These are phyloP conservation scores for Lasius platythorax DNA, from an alignment of 2,888 invertebrate genomes.

Conservation along the genomic window DNA sequence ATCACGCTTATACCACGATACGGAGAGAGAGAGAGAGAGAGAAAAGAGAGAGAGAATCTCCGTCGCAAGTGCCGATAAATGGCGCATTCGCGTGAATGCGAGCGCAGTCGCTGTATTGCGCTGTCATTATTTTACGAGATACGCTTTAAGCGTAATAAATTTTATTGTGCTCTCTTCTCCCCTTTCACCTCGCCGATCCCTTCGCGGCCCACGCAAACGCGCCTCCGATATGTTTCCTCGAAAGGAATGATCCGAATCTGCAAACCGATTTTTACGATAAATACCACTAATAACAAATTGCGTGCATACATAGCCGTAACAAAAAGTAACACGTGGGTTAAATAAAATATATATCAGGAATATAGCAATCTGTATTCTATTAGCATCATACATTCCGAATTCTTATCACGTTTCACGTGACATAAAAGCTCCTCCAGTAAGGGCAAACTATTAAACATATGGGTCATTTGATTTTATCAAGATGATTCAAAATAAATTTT, in stretches of 20 bases:
- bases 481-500: not conserved
- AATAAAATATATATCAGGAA: not conserved
- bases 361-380: not conserved
- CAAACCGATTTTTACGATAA: conserved; percentile 64
- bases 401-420: not conserved
- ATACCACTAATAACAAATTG: conserved; percentile 69
- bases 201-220: conserved; percentile 48
- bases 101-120: conserved; percentile 67
- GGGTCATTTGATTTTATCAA: not conserved
- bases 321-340: not conserved
- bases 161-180: conserved; percentile 67
- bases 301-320: not conserved
- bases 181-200: conserved; percentile 50
- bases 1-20: conserved; percentile 74
- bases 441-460: not conserved
- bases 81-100: conserved; percentile 76
- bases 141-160: conserved; percentile 74
- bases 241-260: conserved; percentile 58
- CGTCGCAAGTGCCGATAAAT: conserved; percentile 76
- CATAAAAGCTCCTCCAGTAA: not conserved
- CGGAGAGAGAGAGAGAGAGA: conserved; percentile 43
- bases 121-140: conserved; percentile 77
- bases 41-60: conserved; percentile 66
- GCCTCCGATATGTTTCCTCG: conserved; percentile 41
- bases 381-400: not conserved